Evolutionary conservation across 2,888 invertebrate species (phyloP).

Genomic region (Nowickia ferox): DNA sequence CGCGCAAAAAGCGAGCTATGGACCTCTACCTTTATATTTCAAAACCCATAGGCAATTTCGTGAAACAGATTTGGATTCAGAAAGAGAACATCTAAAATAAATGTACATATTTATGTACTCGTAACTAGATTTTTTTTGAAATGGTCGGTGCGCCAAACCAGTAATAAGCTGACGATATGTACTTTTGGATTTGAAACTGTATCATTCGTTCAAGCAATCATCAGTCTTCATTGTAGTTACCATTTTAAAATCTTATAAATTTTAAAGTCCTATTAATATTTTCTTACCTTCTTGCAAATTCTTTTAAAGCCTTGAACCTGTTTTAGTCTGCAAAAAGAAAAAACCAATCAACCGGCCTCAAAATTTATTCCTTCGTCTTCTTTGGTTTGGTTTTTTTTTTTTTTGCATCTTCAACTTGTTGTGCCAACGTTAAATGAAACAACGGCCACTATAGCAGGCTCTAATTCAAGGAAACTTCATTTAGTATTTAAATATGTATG

Average conservation of each 20-base stretch:
- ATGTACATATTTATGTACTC: too few relatives aligned
- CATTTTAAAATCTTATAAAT: slow-evolving; percentile 48
- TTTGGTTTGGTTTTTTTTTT: slow-evolving; percentile 17
- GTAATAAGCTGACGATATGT: too few relatives aligned
- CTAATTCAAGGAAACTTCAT: slow-evolving; percentile 54
- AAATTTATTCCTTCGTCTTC: slow-evolving; percentile 33
- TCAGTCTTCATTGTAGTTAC: slow-evolving; percentile 46
- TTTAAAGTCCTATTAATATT: slow-evolving; percentile 62
- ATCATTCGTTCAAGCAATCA: slow-evolving; percentile 3
- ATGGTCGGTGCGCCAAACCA: too few relatives aligned
- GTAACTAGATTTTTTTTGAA: too few relatives aligned
- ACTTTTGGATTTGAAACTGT: background rate
- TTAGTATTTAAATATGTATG: slow-evolving; percentile 32
- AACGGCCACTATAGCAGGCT: slow-evolving; percentile 4
- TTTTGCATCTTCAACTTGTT: slow-evolving; percentile 58
- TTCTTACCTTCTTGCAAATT: slow-evolving; percentile 41
- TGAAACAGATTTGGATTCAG: too few relatives aligned
- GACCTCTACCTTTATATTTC: too few relatives aligned
- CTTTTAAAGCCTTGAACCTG: slow-evolving; percentile 70
- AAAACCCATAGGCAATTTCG: too few relatives aligned
- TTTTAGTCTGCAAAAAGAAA: slow-evolving; percentile 48
- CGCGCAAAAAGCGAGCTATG: too few relatives aligned
- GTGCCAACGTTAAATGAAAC: slow-evolving; percentile 56
- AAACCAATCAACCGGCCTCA: slow-evolving; percentile 35
- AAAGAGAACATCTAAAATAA: too few relatives aligned